Base-by-base conservation (phyloP, 2,797 vertebrate species). In the Psittacula derbiana region DNA sequence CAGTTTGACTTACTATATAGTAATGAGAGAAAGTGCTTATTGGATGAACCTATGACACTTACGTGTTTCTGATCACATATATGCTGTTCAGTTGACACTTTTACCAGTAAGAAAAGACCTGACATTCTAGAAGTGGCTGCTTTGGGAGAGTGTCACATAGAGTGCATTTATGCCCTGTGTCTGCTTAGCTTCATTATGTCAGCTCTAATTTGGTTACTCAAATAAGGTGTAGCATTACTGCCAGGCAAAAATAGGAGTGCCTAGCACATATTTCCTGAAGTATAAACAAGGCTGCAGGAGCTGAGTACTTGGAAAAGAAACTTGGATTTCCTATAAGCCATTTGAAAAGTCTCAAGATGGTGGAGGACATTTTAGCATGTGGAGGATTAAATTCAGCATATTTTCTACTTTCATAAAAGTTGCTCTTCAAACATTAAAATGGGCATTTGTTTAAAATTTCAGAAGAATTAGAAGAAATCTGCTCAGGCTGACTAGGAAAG, bases 131-230 rank as follows among this genome's bases (percentile, higher is more conserved):
- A 78, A 55, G 4, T 52, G 52, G 6, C 24, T 87, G 76, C 57
- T 60, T 19, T 65, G 33, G 30, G 47, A 33, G 17, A 58, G 30
- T 13, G 5, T 91, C 27, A 13, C 28, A 10, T 80, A 80, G 38
- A 65, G 17, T 87, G 12, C 16, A 23, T 84, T 93, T 85, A 44
- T 33, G 36, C 36, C 40, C 33, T 55, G 9, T 57, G 38, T 81
- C 49, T 88, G 46, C 62, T 88, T 80, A 80, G 67, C 50, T 87
- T 96, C 33, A 24, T 80, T 81, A 72, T 85, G 60, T 78, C 57
- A 53, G 30, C 47, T 87, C 33, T 82, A 50, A 74, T 82, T 71
- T 53, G 30, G 25, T 89, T 85, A 64, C 67, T 78, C 62, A 72
- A 43, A 58, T 50, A 81, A 92, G 27, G 21, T 61, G 57, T 62